phyloP scores from a whole-genome alignment of 1,140 invertebrate genomes.

The Calycopis cecrops region DNA sequence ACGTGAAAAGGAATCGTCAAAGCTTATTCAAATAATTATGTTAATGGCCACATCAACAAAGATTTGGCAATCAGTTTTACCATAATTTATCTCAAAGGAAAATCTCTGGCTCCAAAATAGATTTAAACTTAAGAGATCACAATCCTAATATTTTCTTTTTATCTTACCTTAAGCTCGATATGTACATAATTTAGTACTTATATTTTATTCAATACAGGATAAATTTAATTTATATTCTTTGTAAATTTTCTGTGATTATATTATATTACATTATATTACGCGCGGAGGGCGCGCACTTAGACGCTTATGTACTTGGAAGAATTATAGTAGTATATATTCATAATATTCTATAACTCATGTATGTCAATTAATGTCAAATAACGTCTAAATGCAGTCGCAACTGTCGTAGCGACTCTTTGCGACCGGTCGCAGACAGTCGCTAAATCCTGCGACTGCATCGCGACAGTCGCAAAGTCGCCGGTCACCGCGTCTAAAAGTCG shows the following conservation, averaged over 20 bases:
- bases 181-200: constrained; percentile 1
- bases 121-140: constrained; percentile 9
- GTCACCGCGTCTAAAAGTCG: too few species aligned
- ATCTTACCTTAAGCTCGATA: constrained; percentile 6
- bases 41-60: constrained; percentile 12
- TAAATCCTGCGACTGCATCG: too few species aligned
- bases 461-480: too few species aligned
- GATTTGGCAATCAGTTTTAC: constrained; percentile 5
- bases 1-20: constrained; percentile 4
- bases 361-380: too few species aligned
- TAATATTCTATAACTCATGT: too few species aligned
- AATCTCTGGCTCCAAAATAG: constrained; percentile 7
- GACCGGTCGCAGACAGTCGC: too few species aligned
- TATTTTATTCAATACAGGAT: neutral
- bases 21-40: constrained; percentile 11
- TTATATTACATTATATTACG: neutral
- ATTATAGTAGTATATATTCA: too few species aligned
- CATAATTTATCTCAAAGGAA: constrained; percentile 10
- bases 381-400: too few species aligned
- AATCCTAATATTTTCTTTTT: constrained; percentile 9
- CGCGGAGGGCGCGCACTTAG: too few species aligned
- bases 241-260: neutral
- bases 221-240: constrained; percentile 1
- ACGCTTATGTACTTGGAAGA: too few species aligned
- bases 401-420: too few species aligned